phyloP scores from a whole-genome alignment of 1,140 invertebrate species.

The Colletes latitarsis region DNA sequence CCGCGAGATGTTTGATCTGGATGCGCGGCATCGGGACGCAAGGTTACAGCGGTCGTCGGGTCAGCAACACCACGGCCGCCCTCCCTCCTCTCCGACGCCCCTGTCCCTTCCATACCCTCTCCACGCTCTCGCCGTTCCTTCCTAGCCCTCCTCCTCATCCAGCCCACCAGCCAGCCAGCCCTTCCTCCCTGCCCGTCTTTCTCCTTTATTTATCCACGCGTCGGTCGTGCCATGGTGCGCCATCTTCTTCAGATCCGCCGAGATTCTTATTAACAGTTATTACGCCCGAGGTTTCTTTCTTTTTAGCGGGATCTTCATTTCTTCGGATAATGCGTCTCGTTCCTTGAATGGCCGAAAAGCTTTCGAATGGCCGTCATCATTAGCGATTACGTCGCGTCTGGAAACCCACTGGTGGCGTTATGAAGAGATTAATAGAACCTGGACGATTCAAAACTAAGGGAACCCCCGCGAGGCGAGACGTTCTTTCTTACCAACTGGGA shows the following conservation, averaged over 20 bases:
- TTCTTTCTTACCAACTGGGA: background rate
- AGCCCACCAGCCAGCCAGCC: constrained; percentile 13
- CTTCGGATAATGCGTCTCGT: background rate
- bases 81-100: constrained; percentile 58
- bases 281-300: background rate
- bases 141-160: constrained; percentile 17
- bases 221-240: constrained; percentile 49
- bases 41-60: constrained; percentile 80
- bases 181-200: constrained; percentile 43
- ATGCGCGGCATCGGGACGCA: constrained; percentile 68
- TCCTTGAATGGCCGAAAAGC: background rate
- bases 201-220: constrained; percentile 62
- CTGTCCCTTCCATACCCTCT: constrained; percentile 46
- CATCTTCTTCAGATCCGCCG: constrained; percentile 44
- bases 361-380: constrained; percentile 19
- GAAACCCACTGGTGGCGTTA: background rate
- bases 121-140: constrained; percentile 53
- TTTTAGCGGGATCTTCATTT: background rate
- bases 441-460: background rate
- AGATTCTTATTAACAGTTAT: constrained; percentile 53
- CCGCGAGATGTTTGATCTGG: constrained; percentile 64
- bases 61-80: constrained; percentile 78
- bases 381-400: constrained; percentile 1
- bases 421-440: background rate
- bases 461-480: background rate